Conservation (phyloP, 53 echinoderm and acorn worm genomes). For the Patiria pectinifera region DNA sequence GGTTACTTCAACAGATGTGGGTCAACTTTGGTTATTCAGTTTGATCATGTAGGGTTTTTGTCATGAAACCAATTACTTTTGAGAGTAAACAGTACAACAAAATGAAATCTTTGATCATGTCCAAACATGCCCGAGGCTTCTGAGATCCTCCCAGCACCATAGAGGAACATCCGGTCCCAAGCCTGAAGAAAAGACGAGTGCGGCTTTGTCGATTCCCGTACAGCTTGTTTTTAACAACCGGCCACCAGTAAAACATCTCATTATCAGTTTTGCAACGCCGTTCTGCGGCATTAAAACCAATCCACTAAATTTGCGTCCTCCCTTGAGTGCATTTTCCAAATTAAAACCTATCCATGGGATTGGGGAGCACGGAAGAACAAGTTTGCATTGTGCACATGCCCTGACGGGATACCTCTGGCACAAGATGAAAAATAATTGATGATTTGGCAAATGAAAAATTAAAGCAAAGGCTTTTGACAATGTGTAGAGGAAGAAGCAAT, state of each 20-base stretch:
- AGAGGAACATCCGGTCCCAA: not conserved
- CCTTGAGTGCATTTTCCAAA: constrained; percentile 59
- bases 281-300: constrained; percentile 57
- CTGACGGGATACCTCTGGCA: constrained; percentile 23
- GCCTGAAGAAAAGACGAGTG: not conserved
- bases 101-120: not conserved
- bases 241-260: constrained; percentile 66
- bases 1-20: not conserved
- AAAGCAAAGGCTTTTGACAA: constrained; percentile 28
- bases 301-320: constrained; percentile 44
- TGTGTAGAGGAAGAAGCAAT: constrained; percentile 41
- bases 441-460: constrained; percentile 59
- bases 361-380: not conserved
- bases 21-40: not conserved
- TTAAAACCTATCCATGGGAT: constrained; percentile 53
- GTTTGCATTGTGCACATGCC: constrained; percentile 40
- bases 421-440: constrained; percentile 61
- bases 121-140: constrained; percentile 14
- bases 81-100: constrained; percentile 31
- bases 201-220: not conserved
- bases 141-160: not conserved
- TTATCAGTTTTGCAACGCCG: constrained; percentile 40
- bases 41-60: not conserved
- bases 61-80: constrained; percentile 55
- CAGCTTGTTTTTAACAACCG: constrained; percentile 49